These are phyloP conservation scores for Drosophila murphyi DNA, from an alignment of 1,140 invertebrate species.

Conservation along the genomic window DNA sequence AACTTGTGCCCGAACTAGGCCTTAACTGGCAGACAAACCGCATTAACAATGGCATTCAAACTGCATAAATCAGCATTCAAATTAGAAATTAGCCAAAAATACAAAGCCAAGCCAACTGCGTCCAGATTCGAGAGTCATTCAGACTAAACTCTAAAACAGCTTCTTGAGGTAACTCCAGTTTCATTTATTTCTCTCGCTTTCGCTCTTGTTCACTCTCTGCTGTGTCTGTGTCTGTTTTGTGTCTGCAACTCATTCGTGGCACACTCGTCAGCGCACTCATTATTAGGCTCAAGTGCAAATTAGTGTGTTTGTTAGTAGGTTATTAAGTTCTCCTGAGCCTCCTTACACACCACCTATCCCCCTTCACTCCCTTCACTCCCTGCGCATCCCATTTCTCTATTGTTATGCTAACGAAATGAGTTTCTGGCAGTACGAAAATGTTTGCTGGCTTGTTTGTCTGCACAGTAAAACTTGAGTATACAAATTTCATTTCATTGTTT, in stretches of 20 bases:
- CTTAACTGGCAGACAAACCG: conserved; percentile 24
- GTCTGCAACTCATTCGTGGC: conserved; percentile 49
- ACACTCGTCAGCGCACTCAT: conserved; percentile 80
- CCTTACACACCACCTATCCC: neutral
- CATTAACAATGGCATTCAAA: conserved; percentile 61
- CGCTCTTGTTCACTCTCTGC: neutral
- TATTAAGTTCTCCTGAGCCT: conserved; percentile 66
- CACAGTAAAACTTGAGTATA: conserved; percentile 78
- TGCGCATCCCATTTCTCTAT: conserved; percentile 20
- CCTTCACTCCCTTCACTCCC: neutral
- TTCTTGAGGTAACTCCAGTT: conserved; percentile 46
- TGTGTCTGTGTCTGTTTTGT: neutral
- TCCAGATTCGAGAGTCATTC: conserved; percentile 45
- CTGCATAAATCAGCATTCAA: conserved; percentile 83
- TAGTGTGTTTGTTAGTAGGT: conserved; percentile 82
- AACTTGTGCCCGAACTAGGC: conserved; percentile 5
- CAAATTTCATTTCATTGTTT: conserved; percentile 83
- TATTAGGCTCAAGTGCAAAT: conserved; percentile 83
- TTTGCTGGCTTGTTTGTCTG: conserved; percentile 53
- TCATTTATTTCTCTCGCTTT: neutral
- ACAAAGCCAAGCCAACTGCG: conserved; percentile 30
- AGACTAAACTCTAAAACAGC: conserved; percentile 44
- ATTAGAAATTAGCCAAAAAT: conserved; percentile 77
- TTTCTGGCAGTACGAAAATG: conserved; percentile 59
- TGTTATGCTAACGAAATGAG: conserved; percentile 83